Evolutionary conservation across 2,113 vertebrate species (phyloP).

Genomic region (Columba livia): DNA sequence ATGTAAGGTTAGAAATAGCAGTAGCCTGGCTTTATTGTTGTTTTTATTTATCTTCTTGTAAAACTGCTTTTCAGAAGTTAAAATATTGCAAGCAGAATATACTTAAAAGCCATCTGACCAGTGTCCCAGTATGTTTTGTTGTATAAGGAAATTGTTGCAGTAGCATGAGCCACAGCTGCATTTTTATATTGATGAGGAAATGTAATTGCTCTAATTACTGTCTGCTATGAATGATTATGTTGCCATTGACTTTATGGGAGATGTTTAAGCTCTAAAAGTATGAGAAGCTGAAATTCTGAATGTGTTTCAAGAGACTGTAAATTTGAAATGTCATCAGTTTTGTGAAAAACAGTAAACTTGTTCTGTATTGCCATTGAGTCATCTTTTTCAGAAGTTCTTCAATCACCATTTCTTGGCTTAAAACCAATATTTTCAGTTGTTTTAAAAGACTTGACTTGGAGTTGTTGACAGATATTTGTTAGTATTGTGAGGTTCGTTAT

Average conservation of each 20-base stretch:
- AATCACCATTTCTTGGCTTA: neutral
- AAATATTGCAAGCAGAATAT: neutral
- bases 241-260: neutral
- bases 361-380: neutral
- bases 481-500: neutral
- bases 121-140: neutral
- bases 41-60: neutral
- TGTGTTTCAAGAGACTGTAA: neutral
- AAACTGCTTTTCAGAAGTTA: neutral
- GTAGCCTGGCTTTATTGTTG: neutral
- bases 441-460: neutral
- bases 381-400: neutral
- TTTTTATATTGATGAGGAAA: neutral
- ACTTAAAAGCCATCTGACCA: neutral
- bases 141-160: neutral
- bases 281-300: neutral
- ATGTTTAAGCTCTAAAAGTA: neutral
- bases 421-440: neutral
- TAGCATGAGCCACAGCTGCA: neutral
- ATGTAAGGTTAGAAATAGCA: neutral
- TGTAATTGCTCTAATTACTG: neutral
- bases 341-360: neutral
- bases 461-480: neutral
- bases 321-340: neutral
- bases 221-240: neutral